phyloP scores from a whole-genome alignment of 2,888 invertebrate genomes.

The Phasia obesa region DNA sequence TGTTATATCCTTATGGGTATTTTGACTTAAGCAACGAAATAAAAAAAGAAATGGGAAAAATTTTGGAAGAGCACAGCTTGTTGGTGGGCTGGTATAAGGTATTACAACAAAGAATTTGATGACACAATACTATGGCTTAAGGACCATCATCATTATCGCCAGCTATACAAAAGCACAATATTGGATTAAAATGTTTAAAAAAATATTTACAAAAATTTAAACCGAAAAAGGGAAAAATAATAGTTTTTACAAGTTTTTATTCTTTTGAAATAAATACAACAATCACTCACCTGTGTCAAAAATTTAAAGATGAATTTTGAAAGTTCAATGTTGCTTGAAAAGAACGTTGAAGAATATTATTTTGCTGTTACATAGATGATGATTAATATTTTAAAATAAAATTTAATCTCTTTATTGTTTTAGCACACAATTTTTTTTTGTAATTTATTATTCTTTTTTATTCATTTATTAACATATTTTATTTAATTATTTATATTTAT shows the following conservation, averaged over 20 bases:
- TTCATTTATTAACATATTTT: background rate
- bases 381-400: background rate
- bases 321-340: conserved; percentile 17
- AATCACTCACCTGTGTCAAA: conserved; percentile 57
- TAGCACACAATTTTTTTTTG: background rate
- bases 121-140: conserved; percentile 54
- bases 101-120: conserved; percentile 11
- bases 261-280: too few relatives aligned
- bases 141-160: background rate
- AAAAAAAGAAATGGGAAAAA: conserved; percentile 27
- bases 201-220: too few relatives aligned
- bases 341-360: too few relatives aligned
- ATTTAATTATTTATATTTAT: background rate
- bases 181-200: background rate
- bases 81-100: conserved; percentile 19
- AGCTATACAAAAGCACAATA: conserved; percentile 11
- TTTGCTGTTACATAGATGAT: background rate
- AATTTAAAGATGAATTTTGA: conserved; percentile 16
- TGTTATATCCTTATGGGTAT: background rate
- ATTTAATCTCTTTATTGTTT: background rate
- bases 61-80: conserved; percentile 23
- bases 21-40: conserved; percentile 37
- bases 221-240: too few relatives aligned
- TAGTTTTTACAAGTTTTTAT: too few relatives aligned
- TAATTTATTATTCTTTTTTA: too few relatives aligned